Percentiles rank a stretch among this genome's conserved stretches.
phyloP scores from a whole-genome alignment of 1,140 invertebrate species.

The Leptonema lineaticorne region DNA sequence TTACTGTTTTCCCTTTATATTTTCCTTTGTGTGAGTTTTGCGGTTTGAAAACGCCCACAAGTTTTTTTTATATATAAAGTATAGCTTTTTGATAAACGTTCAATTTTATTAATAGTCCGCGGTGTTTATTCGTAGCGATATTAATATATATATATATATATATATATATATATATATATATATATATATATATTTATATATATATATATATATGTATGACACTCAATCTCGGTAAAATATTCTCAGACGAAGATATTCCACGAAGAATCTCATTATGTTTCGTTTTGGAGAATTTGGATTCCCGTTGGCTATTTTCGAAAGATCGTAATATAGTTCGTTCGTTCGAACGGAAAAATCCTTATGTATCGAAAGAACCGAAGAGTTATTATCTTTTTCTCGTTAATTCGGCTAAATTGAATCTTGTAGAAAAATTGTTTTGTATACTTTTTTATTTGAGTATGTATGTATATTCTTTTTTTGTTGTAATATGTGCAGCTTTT shows the following conservation, averaged over 20 bases:
- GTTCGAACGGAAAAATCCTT: constrained; percentile 1
- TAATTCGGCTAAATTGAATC: background rate
- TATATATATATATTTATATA: background rate
- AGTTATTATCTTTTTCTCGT: background rate
- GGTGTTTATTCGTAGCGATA: too few relatives aligned
- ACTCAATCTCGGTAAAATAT: background rate
- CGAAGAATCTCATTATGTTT: constrained; percentile 3
- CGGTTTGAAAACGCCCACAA: too few relatives aligned
- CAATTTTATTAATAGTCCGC: too few relatives aligned
- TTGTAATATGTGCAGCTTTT: too few relatives aligned
- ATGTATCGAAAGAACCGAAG: background rate
- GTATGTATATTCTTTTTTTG: too few relatives aligned
- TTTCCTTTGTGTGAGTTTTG: too few relatives aligned
- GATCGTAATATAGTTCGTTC: background rate
- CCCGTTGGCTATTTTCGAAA: constrained; percentile 6
- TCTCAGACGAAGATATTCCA: background rate
- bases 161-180: background rate
- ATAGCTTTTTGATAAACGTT: too few relatives aligned
- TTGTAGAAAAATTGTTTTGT: background rate
- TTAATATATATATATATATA: background rate
- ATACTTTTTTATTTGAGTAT: too few relatives aligned
- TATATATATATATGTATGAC: background rate
- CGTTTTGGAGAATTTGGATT: background rate
- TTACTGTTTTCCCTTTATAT: too few relatives aligned
- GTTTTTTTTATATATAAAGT: too few relatives aligned